Base-by-base conservation (phyloP, 2,113 vertebrate species). In the Octodon degus region DNA sequence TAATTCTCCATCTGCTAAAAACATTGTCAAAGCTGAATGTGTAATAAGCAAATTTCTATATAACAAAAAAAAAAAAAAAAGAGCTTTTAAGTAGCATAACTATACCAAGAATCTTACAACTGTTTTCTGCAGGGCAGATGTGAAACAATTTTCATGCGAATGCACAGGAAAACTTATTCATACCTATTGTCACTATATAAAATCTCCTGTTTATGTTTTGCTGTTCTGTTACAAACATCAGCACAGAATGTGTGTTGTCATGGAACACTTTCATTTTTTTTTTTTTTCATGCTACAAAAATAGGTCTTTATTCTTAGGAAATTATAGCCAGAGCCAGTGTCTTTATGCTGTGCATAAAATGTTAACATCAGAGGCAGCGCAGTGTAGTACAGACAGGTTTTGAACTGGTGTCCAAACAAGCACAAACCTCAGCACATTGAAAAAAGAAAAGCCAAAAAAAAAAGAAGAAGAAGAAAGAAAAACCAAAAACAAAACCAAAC, bases 301-400 rank as follows among this genome's bases (percentile, higher is more conserved):
- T 98, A 98, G 97, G 97, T 98, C 97, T 97, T 97, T 98, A 98
- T 98, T 98, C 97, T 97, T 97, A 97, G 97, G 97, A 98, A 98
- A 98, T 97, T 97, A 98, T 97, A 98, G 97, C 97, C 97, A 98
- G 97, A 98, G 97, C 97, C 97, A 98, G 97, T 97, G 97, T 98
- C 97, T 97, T 98, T 98, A 97, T 98, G 93, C 97, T 98, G 97
- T 97, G 97, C 97, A 98, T 97, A 98, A 97, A 98, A 97, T 98
- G 96, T 98, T 97, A 98, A 98, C 97, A 98, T 97, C 97, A 97
- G 97, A 98, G 97, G 97, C 97, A 97, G 97, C 97, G 97, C 97
- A 98, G 74, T 96, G 97, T 97, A 98, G 97, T 98, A 98, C 97
- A 98, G 96, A 97, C 96, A 97, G 94, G 96, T 97, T 97, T 98